Evolutionary conservation across 2,888 invertebrate genomes (phyloP), one percentile per base, ranked within the genome.

Genomic region (Anticlea derivata): DNA sequence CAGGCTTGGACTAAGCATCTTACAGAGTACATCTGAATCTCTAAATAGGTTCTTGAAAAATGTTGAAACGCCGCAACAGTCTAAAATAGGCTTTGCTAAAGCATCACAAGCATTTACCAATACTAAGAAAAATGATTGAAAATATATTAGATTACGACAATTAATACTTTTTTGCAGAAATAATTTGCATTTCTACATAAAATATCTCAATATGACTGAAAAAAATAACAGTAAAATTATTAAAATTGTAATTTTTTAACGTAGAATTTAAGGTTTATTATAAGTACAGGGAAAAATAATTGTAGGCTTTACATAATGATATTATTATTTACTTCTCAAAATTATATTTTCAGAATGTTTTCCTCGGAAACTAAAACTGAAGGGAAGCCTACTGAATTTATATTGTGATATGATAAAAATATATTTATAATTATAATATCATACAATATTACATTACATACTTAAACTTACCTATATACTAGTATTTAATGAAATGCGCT

Each of bases 1-100:
- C 22, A 91, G 92, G 65, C 76, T 95, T 34, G 95, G 95, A 0
- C 73, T 95, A 44, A 93, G 93, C 49, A 87, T 95, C 54, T 74
- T 95, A 8, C 93, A 93, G 67, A 93, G 92, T 49, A 94, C 95
- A 1, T 93, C 95, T 6, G 92, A 93, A 43, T 92, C 93, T 3
- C 83, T 95, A 38, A 93, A 93, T 22, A 92, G 91, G 66, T 94
- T 95, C 73, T 80, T 94, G 30, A 91, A 92, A 43, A 91, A 91
- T 61, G 92, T 94, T 56, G 93, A 94, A 41, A 58, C 58, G 1
- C 43, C 56, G 30, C 46, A 51, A 37, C 38, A 65, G 68, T 73
- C 55, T 34, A 22, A 31, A 3, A 8, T 38, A 8, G 34, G 22
- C 8, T 29, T 47, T 12, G 73, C 79, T 2, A 80, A 74, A 27